phyloP scores from a whole-genome alignment of 2,888 invertebrate species.

The Drosophila siamana region DNA sequence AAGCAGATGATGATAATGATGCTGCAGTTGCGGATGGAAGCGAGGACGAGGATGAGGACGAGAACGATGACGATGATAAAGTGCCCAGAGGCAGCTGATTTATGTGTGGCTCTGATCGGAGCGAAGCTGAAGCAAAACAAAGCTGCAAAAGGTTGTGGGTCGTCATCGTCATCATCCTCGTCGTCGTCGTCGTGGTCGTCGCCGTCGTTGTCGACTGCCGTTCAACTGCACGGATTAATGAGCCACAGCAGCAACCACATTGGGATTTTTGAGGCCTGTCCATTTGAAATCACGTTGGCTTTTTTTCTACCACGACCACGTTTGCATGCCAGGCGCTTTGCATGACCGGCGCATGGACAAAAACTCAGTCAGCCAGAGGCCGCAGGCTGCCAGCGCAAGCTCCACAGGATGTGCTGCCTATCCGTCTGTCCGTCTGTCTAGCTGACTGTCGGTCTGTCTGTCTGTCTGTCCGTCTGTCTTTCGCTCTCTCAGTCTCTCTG shows the following conservation, averaged over 20 bases:
- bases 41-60: constrained; percentile 17
- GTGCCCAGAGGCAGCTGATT: constrained; percentile 71
- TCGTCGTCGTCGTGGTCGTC: constrained; percentile 20
- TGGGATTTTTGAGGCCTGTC: constrained; percentile 65
- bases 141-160: constrained; percentile 49
- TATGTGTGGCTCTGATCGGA: constrained; percentile 52
- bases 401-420: constrained; percentile 45
- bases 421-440: constrained; percentile 25
- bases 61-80: constrained; percentile 62
- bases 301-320: constrained; percentile 26
- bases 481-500: constrained; percentile 11
- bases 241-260: constrained; percentile 71
- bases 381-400: constrained; percentile 33
- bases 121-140: constrained; percentile 34
- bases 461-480: constrained; percentile 15
- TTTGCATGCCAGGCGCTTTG: constrained; percentile 37
- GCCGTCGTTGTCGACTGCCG: constrained; percentile 18
- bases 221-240: constrained; percentile 76
- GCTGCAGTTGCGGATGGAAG: constrained; percentile 11
- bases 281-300: constrained; percentile 50
- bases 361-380: constrained; percentile 31
- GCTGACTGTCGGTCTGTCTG: too few species aligned
- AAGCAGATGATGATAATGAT: constrained; percentile 29
- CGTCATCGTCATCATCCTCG: constrained; percentile 17
- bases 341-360: constrained; percentile 34